Percentiles rank a stretch among this genome's conserved stretches.
These are phyloP conservation scores for Druon quercuslanigerum DNA, from an alignment of 1,140 invertebrate genomes.

Conservation along the genomic window DNA sequence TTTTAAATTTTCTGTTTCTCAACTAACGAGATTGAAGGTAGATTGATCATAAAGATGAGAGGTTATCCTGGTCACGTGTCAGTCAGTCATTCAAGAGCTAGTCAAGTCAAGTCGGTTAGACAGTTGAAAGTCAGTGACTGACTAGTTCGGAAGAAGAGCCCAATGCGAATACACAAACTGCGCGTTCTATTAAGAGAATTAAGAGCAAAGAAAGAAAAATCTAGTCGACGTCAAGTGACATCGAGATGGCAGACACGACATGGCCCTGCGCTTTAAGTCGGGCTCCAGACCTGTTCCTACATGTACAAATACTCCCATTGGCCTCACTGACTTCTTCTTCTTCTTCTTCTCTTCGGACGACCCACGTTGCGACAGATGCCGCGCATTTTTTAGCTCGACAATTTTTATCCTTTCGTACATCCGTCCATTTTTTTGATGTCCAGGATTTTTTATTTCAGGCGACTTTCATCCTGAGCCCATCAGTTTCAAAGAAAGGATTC, in stretches of 20 bases:
- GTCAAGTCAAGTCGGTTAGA: conserved; percentile 36
- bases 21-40: conserved; percentile 36
- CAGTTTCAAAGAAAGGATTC: too few species aligned
- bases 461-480: not conserved
- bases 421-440: not conserved
- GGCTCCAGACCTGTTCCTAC: conserved; percentile 7
- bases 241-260: conserved; percentile 69
- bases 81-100: conserved; percentile 44
- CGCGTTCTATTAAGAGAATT: conserved; percentile 70
- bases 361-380: conserved; percentile 47
- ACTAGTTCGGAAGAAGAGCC: conserved; percentile 50
- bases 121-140: conserved; percentile 48
- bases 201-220: conserved; percentile 55
- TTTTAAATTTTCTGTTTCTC: not conserved
- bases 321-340: conserved; percentile 28
- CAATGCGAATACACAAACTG: conserved; percentile 43
- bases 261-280: conserved; percentile 64
- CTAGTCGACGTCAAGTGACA: conserved; percentile 65
- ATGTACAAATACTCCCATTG: not conserved
- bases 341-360: not conserved
- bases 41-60: not conserved
- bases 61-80: conserved; percentile 43
- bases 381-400: conserved; percentile 49
- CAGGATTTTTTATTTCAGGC: not conserved
- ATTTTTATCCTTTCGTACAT: conserved; percentile 45